Conservation (phyloP, 2,797 vertebrate species). For the Oreonectes daqikongensis region DNA sequence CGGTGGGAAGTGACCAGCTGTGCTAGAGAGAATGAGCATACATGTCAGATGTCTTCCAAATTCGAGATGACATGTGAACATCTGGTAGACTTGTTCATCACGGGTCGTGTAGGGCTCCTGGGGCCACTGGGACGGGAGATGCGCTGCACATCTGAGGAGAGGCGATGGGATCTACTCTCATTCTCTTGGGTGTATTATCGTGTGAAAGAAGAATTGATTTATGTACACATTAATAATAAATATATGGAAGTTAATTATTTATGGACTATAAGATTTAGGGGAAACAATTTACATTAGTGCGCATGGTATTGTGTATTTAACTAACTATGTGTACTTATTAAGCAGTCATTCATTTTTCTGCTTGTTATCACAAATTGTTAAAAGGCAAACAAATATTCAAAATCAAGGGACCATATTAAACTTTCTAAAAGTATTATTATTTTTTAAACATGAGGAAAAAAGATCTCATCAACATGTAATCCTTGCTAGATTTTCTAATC, state of each 20-base stretch:
- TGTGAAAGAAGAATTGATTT: background rate
- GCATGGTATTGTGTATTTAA: background rate
- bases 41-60: conserved; percentile 38
- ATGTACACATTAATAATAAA: background rate
- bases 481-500: background rate
- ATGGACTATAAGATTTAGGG: background rate
- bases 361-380: background rate
- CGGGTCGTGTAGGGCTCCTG: conserved; percentile 11
- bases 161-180: background rate
- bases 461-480: background rate
- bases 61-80: conserved; percentile 44
- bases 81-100: conserved; percentile 40
- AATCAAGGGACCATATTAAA: background rate
- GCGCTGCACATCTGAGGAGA: background rate
- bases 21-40: conserved; percentile 25
- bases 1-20: conserved; percentile 41
- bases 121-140: conserved; percentile 16
- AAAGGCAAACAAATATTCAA: background rate
- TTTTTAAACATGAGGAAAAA: too few relatives aligned
- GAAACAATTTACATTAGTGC: background rate
- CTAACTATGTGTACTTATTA: background rate
- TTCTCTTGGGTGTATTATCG: conserved; percentile 1
- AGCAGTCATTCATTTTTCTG: background rate
- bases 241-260: background rate
- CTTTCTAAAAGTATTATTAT: too few relatives aligned